These are phyloP conservation scores for Bembecia ichneumoniformis DNA, from an alignment of 2,888 invertebrate genomes.

Conservation along the genomic window DNA sequence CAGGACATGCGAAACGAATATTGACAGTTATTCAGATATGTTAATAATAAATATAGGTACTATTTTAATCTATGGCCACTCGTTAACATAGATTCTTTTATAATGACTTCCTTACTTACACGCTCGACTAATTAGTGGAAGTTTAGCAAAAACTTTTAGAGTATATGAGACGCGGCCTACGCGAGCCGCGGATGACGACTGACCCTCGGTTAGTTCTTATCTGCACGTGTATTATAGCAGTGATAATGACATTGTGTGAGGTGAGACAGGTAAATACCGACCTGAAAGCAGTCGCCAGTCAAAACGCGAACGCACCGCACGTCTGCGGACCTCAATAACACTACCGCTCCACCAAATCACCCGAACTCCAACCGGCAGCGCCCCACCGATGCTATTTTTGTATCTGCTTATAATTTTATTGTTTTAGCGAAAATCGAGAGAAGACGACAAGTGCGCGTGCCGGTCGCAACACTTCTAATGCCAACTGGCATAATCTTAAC, in stretches of 20 bases:
- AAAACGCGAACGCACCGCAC: constrained; percentile 53
- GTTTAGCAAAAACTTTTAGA: neutral
- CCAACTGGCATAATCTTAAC: constrained; percentile 33
- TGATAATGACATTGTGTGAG: constrained; percentile 68
- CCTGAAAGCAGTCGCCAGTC: constrained; percentile 50
- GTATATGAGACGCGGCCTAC: constrained; percentile 2
- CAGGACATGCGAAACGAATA: too few relatives aligned
- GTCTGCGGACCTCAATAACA: constrained; percentile 56
- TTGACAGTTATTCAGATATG: neutral
- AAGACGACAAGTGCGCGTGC: constrained; percentile 62
- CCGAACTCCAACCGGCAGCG: constrained; percentile 22
- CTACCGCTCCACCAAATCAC: constrained; percentile 33
- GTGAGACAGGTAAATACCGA: constrained; percentile 56
- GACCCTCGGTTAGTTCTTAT: constrained; percentile 50
- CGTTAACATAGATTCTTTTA: constrained; percentile 22
- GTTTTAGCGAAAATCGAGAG: constrained; percentile 58
- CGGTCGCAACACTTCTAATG: constrained; percentile 55
- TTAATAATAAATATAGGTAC: neutral
- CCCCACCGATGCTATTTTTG: constrained; percentile 52
- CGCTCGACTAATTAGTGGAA: neutral
- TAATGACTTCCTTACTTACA: constrained; percentile 29
- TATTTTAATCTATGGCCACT: constrained; percentile 2
- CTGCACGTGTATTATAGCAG: constrained; percentile 45
- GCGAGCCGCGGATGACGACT: constrained; percentile 30
- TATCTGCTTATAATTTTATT: constrained; percentile 69